A percentile compares a stretch with the other conserved stretches of the same genome.
Conservation (phyloP, 2,888 invertebrate species). For the Pharmacophagus antenor region DNA sequence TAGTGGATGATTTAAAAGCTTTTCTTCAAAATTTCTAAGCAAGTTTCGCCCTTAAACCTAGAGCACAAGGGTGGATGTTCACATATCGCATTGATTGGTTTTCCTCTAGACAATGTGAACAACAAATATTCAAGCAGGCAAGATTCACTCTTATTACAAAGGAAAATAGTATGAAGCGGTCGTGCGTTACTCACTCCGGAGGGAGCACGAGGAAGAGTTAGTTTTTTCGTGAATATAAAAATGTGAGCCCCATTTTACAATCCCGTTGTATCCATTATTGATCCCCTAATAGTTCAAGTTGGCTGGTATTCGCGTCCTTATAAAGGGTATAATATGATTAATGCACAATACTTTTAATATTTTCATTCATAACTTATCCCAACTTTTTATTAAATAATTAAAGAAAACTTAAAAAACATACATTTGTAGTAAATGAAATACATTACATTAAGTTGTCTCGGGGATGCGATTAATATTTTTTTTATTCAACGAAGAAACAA, state of each 20-base stretch:
- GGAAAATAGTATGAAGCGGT: constrained; percentile 47
- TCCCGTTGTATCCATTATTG: constrained; percentile 78
- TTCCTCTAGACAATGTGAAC: constrained; percentile 63
- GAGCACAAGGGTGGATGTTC: constrained; percentile 44
- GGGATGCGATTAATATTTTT: too few relatives aligned
- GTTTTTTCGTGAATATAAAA: constrained; percentile 78
- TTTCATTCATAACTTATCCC: background rate
- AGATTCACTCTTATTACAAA: constrained; percentile 56
- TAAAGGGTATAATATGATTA: constrained; percentile 67
- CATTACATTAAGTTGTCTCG: too few relatives aligned
- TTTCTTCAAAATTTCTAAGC: constrained; percentile 47
- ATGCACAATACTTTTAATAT: constrained; percentile 40
- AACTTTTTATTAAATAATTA: background rate
- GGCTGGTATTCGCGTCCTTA: constrained; percentile 70
- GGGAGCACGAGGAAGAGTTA: constrained; percentile 70
- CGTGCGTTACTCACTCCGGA: constrained; percentile 39
- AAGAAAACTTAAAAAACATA: too few relatives aligned
- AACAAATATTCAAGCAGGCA: constrained; percentile 58
- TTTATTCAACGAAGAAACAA: too few relatives aligned
- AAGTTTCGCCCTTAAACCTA: constrained; percentile 47
- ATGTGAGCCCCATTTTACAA: constrained; percentile 79
- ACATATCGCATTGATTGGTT: constrained; percentile 41
- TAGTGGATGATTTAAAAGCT: constrained; percentile 76
- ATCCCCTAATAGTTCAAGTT: constrained; percentile 77
- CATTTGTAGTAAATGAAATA: too few relatives aligned